These are phyloP conservation scores for Plestiodon gilberti DNA, from an alignment of 2,113 vertebrate species.

Conservation along the genomic window DNA sequence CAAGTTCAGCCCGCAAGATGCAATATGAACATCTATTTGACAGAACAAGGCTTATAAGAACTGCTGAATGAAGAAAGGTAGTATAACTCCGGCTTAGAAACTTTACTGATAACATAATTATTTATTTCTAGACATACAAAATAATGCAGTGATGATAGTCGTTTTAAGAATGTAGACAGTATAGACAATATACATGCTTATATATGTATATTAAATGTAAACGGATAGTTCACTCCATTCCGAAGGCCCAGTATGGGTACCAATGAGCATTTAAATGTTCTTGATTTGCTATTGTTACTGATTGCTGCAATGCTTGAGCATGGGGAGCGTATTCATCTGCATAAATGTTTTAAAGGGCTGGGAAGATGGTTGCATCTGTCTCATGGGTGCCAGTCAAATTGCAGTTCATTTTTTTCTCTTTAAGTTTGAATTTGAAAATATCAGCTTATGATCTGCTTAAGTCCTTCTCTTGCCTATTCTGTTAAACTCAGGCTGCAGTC, in stretches of 20 bases:
- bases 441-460: no score
- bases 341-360: background rate
- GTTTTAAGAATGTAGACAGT: background rate
- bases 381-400: background rate
- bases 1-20: constrained; percentile 37
- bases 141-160: background rate
- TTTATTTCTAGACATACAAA: background rate
- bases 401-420: no score
- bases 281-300: background rate
- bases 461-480: no score
- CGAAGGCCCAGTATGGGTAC: background rate
- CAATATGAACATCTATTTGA: constrained; percentile 12
- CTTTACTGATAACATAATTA: constrained; percentile 51
- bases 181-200: background rate
- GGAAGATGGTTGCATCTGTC: background rate
- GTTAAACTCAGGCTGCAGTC: no score
- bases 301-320: background rate
- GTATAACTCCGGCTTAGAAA: constrained; percentile 12
- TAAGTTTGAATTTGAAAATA: background rate
- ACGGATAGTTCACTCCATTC: background rate
- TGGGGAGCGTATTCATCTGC: no score
- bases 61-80: background rate
- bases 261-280: background rate
- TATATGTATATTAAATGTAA: background rate
- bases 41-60: constrained; percentile 13